Conservation (phyloP, 2,797 vertebrate species). For the Chrosomus eos region DNA sequence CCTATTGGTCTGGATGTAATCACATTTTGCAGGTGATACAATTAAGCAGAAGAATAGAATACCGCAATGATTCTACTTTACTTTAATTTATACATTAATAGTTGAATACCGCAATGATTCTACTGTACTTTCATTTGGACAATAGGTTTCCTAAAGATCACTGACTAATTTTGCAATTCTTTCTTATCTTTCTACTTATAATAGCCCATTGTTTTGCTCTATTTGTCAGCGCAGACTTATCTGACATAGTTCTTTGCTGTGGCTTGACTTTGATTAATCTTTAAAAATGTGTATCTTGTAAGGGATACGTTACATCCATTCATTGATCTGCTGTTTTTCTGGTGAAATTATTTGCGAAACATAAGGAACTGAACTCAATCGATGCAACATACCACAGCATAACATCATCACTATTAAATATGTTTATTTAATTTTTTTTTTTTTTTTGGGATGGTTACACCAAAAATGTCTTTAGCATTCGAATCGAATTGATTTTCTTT, state of each 20-base stretch:
- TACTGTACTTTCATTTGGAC: not conserved
- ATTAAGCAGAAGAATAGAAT: not conserved
- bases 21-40: not conserved
- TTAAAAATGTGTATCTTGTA: not conserved
- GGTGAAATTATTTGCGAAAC: not conserved
- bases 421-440: not conserved
- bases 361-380: not conserved
- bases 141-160: not conserved
- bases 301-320: not conserved
- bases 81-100: not conserved
- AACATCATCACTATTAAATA: not conserved
- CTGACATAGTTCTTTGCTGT: not conserved
- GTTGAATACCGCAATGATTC: not conserved
- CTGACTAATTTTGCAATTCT: not conserved
- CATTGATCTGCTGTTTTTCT: not conserved
- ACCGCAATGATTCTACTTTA: not conserved
- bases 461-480: not conserved
- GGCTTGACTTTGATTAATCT: not conserved
- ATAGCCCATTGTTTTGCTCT: not conserved
- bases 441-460: not conserved
- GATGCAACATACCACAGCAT: not conserved
- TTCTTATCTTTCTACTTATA: not conserved
- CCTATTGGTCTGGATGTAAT: not conserved
- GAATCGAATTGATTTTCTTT: not conserved
- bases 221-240: not conserved